Evolutionary conservation across 2,888 invertebrate species (phyloP).

Genomic region (Phymatocera aterrima): DNA sequence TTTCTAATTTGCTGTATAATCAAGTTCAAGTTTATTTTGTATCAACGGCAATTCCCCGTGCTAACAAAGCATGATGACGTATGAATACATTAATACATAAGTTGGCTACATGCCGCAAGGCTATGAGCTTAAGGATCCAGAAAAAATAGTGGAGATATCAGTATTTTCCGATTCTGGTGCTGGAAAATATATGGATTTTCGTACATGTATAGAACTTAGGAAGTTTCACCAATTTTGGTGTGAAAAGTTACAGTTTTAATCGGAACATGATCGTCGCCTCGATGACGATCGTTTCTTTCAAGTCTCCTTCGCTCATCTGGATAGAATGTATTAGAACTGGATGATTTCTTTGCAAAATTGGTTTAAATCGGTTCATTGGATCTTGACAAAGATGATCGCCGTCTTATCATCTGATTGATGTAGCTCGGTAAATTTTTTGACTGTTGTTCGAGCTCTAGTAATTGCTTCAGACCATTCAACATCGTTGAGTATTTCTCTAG

Average conservation of each 20-base stretch:
- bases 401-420: constrained; percentile 1
- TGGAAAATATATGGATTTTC: not conserved
- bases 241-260: not conserved
- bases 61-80: not conserved
- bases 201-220: not conserved
- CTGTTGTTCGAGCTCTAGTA: not conserved
- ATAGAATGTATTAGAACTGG: not conserved
- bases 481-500: constrained; percentile 2
- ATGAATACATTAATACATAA: no score
- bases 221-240: not conserved
- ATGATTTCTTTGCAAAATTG: not conserved
- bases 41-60: not conserved
- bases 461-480: not conserved
- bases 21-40: not conserved
- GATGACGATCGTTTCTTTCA: not conserved
- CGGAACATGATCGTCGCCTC: not conserved
- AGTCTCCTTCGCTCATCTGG: not conserved
- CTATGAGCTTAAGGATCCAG: no score
- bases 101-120: no score
- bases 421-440: not conserved
- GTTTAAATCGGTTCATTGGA: not conserved
- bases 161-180: not conserved
- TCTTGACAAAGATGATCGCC: not conserved
- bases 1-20: not conserved
- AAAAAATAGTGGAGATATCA: no score